Evolutionary conservation across 2,888 invertebrate species (phyloP), one percentile per base, ranked within the genome.

Genomic region (Lymantria monacha): DNA sequence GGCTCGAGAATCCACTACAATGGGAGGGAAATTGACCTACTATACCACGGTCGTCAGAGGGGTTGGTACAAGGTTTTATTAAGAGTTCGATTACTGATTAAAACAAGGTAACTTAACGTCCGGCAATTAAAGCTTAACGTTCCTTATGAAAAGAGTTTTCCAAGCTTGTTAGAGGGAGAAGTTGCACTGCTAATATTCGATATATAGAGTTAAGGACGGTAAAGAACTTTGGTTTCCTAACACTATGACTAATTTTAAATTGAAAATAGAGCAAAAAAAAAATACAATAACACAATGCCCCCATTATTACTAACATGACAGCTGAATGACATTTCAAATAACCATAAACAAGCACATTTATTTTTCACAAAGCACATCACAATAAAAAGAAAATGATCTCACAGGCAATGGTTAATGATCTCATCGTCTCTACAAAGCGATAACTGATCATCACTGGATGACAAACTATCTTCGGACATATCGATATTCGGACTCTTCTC

Each of bases 391-490:
- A 69, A 59, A 61, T 51, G 38, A 63, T 74, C 84, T 83, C 76
- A 84, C 82, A 83, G 67, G 57, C 78, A 54, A 15, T 64, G 59
- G 48, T 66, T 72, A 49, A 57, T 63, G 51, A 60, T 66, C n/a
- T 69, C 73, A 36, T 70, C 70, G 33, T 69, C 68, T 33, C 38
- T 49, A 10, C 46, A 52, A 12, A 14, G 8, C 7, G 40, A 22
- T 9, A 13, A 14, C 9, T 48, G 42, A 37, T 51, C 56, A 40
- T 70, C 71, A 11, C 64, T 74, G 50, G 68, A 72, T 45, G 81
- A 81, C 66, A 88, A 65, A 63, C 89, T 89, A 71, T 89, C 90
- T 31, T 78, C 81, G 37, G 87, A 85, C 71, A 88, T 84, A 51
- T 79, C 78, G 47, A 46, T 33, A 44, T 36, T 46, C 49, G 53